Evolutionary conservation across 30 jellyfish, hydroid and myxozoan genomes (phyloP).

Genomic region (Cassiopea xamachana): DNA sequence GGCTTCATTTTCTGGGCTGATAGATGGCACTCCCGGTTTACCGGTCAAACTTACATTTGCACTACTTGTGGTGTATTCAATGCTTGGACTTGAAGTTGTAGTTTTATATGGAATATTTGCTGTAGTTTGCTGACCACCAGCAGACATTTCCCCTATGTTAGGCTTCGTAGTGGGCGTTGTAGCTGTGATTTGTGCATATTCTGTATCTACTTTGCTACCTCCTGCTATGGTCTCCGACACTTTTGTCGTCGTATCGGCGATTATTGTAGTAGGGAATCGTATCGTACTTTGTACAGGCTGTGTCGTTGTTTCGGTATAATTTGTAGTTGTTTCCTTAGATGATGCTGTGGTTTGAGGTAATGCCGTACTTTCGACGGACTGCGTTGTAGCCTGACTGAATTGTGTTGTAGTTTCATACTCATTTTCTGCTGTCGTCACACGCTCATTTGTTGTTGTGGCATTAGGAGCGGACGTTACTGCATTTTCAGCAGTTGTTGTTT

Average conservation of each 20-base stretch:
- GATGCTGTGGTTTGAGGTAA: not conserved
- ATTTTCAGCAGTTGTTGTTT: not conserved
- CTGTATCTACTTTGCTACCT: not conserved
- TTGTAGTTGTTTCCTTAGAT: not conserved
- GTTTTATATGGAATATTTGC: not conserved
- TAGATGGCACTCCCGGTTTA: not conserved
- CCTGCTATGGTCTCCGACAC: not conserved
- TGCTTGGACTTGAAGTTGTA: not conserved
- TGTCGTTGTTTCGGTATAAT: not conserved
- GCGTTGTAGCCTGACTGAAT: constrained; percentile 2
- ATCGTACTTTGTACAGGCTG: constrained; percentile 2
- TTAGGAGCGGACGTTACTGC: not conserved
- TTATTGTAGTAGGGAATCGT: not conserved
- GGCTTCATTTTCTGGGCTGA: constrained; percentile 5
- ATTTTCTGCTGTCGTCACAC: not conserved
- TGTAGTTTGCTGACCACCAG: not conserved
- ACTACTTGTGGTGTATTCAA: not conserved
- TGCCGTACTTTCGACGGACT: not conserved
- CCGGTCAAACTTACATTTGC: not conserved
- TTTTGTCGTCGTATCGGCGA: constrained; percentile 8
- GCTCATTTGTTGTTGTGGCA: not conserved
- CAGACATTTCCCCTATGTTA: not conserved
- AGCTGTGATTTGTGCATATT: not conserved
- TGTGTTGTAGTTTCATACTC: not conserved
- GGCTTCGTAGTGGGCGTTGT: not conserved